phyloP scores from a whole-genome alignment of 1,140 invertebrate species.

The Drosophila malerkotliana region DNA sequence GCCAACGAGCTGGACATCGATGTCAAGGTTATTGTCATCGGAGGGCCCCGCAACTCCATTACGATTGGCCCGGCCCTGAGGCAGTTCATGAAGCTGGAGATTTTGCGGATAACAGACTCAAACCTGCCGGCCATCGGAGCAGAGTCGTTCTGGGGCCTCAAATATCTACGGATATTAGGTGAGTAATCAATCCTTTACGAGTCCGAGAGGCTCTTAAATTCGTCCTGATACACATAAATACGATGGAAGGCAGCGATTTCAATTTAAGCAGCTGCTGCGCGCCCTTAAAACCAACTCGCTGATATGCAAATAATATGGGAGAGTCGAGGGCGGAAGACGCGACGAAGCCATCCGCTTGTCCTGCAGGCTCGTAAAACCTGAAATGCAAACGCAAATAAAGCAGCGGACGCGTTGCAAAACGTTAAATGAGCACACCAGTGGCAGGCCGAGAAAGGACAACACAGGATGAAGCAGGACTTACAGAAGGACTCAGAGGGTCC shows the following conservation, averaged over 20 bases:
- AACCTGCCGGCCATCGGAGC: conserved; percentile 91
- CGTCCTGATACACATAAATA: conserved; percentile 38
- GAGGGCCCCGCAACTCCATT: conserved; percentile 89
- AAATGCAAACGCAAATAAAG: conserved; percentile 68
- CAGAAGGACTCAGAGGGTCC: background rate
- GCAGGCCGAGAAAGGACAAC: conserved; percentile 36
- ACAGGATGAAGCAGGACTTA: conserved; percentile 24
- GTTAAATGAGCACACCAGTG: conserved; percentile 60
- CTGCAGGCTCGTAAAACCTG: conserved; percentile 61
- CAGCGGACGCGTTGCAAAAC: conserved; percentile 56
- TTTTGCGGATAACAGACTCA: conserved; percentile 90
- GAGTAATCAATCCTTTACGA: conserved; percentile 72
- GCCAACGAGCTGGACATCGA: conserved; percentile 86
- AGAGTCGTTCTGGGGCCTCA: conserved; percentile 91
- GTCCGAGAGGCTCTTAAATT: conserved; percentile 30
- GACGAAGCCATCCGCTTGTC: conserved; percentile 48
- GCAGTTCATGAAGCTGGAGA: conserved; percentile 88
- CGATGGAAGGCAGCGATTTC: conserved; percentile 44
- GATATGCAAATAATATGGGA: conserved; percentile 70
- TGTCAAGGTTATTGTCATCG: conserved; percentile 88
- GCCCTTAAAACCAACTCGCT: conserved; percentile 50
- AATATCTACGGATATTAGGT: conserved; percentile 87
- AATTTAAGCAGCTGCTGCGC: conserved; percentile 54
- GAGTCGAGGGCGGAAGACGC: conserved; percentile 3
- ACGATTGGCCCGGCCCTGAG: conserved; percentile 90